These are phyloP conservation scores for Herpetotheres cachinnans DNA, from an alignment of 2,113 vertebrate species.

Conservation along the genomic window DNA sequence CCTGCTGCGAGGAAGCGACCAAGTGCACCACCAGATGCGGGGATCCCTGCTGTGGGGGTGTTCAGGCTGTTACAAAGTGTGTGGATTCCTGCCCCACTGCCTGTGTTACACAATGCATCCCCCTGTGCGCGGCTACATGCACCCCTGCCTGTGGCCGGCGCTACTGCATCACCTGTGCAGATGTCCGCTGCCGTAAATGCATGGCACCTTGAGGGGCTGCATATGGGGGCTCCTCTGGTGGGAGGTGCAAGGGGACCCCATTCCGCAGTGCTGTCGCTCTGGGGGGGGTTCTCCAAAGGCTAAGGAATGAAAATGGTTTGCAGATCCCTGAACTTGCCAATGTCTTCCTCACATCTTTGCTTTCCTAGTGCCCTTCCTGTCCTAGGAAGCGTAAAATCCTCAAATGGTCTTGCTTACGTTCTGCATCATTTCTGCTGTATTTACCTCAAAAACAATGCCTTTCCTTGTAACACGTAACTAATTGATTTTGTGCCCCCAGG, in stretches of 20 bases:
- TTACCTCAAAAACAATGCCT: background rate
- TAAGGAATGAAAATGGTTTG: background rate
- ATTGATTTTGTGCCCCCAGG: background rate
- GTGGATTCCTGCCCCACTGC: background rate
- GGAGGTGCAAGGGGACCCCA: too few species aligned
- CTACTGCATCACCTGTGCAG: background rate
- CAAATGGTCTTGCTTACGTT: fast-evolving
- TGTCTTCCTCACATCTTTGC: background rate
- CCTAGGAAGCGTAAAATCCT: background rate
- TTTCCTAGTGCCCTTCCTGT: background rate
- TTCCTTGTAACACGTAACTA: background rate
- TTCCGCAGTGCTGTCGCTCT: background rate
- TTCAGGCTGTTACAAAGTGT: background rate
- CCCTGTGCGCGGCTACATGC: fast-evolving
- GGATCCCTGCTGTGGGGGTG: background rate
- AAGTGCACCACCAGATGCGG: background rate
- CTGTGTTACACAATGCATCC: background rate
- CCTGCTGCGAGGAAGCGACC: background rate
- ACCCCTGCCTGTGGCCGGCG: background rate
- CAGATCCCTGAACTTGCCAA: background rate
- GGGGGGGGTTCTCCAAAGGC: background rate
- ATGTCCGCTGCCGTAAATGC: background rate
- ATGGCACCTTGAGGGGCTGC: background rate
- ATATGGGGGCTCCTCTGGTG: fast-evolving
- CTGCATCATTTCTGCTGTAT: background rate